Evolutionary conservation across 1,140 invertebrate genomes (phyloP).

Genomic region (Solenopsis fugax): DNA sequence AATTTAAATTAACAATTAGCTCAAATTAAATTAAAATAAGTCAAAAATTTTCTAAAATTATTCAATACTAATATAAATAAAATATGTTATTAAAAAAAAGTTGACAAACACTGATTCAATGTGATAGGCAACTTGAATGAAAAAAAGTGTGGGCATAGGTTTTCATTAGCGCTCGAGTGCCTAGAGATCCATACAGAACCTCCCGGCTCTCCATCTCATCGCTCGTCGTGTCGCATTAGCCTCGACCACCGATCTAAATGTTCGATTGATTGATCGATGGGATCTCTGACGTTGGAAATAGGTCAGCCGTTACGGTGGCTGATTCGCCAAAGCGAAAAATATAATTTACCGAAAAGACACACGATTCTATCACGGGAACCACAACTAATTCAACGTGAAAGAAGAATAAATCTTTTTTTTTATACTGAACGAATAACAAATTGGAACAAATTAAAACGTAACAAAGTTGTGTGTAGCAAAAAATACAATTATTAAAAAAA

Average conservation of each 20-base stretch:
- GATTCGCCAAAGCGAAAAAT: neutral
- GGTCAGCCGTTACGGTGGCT: conserved; percentile 35
- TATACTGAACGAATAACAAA: neutral
- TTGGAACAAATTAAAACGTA: neutral
- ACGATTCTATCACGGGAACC: neutral
- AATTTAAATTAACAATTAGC: neutral
- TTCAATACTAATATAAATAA: neutral
- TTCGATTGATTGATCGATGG: conserved; percentile 58
- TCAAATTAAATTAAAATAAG: no score
- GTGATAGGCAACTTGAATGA: neutral
- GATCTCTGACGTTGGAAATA: conserved; percentile 41
- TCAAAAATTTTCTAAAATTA: neutral
- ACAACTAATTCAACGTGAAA: neutral
- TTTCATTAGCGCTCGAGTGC: conserved; percentile 46
- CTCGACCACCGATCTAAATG: conserved; percentile 55
- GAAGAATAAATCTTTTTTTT: neutral
- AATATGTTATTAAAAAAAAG: neutral
- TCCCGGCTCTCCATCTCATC: conserved; percentile 48
- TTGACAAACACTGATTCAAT: neutral
- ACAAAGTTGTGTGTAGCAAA: neutral
- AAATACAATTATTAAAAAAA: neutral
- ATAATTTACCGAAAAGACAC: conserved; percentile 15
- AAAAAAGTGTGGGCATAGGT: conserved; percentile 12
- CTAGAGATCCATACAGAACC: neutral
- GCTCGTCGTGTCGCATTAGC: conserved; percentile 46